Evolutionary conservation across 2,113 vertebrate species (phyloP), one percentile per base, ranked within the genome.

Genomic region (Herpetotheres cachinnans): DNA sequence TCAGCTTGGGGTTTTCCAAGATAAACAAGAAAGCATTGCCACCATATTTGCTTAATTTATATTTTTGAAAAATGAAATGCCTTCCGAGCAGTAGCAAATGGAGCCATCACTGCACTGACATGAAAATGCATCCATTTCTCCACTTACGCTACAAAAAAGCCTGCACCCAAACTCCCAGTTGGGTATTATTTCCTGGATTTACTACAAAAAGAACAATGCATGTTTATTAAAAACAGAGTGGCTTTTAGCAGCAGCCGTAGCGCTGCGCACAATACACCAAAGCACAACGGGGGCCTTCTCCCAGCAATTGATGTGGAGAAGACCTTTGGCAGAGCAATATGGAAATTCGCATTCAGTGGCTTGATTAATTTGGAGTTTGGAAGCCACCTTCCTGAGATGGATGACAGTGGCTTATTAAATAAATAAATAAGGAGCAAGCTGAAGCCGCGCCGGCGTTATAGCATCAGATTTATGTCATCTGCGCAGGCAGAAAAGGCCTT

Each of bases 181-280:
- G 94, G 93, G 91, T 91, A 93, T 95, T 97, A 94, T 95, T 97
- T 97, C 91, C 89, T 95, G 95, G 91, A 97, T 96, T 97, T 97
- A 95, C 97, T 91, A 97, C 95, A 95, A 95, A 97, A 97, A 97
- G 95, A 97, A 97, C 96, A 97, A 97, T 95, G 89, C 89, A 69
- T 95, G 95, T 97, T 97, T 97, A 97, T 97, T 97, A 97, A 97
- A 97, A 97, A 97, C 96, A 96, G 95, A 97, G 91, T 97, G 94
- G 95, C 95, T 97, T 97, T 97, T 97, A 97, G 96, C 93, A 95
- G 94, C 91, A 95, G 95, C 94, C 50, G 94, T 91, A 97, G 91
- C 7, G 17, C 89, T 2, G 20, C 4, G 44, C 89, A 95, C 96
- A 97, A 95, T 95, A 92, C 95, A 97, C 96, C 96, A 97, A 97